Evolutionary conservation across 2,113 vertebrate genomes (phyloP).

Genomic region (Sterna hirundo): DNA sequence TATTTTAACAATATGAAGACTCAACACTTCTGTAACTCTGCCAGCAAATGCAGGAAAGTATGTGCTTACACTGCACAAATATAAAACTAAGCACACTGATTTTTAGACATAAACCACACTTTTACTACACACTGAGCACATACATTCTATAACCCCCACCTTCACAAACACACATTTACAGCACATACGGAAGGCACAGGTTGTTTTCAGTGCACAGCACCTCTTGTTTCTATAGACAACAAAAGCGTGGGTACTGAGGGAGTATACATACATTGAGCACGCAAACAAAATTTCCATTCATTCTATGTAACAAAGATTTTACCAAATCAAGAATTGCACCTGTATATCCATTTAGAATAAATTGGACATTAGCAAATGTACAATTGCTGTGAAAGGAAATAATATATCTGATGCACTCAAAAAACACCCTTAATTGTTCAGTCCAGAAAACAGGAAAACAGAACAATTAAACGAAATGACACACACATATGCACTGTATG

Average conservation of each 20-base stretch:
- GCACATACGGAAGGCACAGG: background rate
- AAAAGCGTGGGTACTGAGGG: background rate
- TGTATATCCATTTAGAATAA: background rate
- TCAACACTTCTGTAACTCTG: background rate
- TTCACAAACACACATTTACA: background rate
- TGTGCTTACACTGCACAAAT: slow-evolving; percentile 2
- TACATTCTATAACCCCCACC: background rate
- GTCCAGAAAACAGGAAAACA: slow-evolving; percentile 16
- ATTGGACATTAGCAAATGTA: background rate
- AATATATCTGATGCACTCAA: background rate
- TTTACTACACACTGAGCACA: background rate
- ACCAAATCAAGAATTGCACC: background rate
- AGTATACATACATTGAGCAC: background rate
- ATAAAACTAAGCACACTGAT: background rate
- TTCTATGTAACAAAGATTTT: background rate
- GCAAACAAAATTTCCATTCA: background rate
- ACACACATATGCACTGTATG: background rate
- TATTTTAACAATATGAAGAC: slow-evolving; percentile 38
- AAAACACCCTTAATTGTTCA: background rate
- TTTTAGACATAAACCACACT: background rate
- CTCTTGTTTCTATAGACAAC: background rate
- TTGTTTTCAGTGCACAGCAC: background rate
- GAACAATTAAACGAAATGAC: background rate
- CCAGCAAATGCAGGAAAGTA: slow-evolving; percentile 7
- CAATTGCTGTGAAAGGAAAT: background rate